Evolutionary conservation across 2,113 vertebrate genomes (phyloP), one percentile per base, ranked within the genome.

Genomic region (Eurystomus gularis): DNA sequence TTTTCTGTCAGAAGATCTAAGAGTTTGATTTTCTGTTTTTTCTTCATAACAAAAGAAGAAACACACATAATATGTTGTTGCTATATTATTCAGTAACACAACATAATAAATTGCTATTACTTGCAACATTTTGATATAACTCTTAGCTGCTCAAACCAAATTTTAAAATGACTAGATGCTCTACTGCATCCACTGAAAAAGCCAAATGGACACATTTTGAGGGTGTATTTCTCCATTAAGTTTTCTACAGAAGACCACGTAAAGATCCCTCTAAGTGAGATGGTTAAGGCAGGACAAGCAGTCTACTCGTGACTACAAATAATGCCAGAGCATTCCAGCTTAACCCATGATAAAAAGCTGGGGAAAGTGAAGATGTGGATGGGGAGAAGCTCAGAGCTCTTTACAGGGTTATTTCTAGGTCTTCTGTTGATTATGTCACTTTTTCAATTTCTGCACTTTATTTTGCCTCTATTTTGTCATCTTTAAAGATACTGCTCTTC

Each of bases 21-120:
- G 98, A 96, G 90, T 98, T 98, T 66, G 97, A 98, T 96, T 98
- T 98, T 95, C 98, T 98, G 94, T 97, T 98, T 98, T 98, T 98
- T 91, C 98, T 98, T 97, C 84, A 96, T 46, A 65, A n/a, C 25
- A 93, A 97, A 97, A 88, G 69, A 96, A 96, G 69, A 90, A 82
- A 91, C 16, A 83, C 6, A 93, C 19, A 81, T 17, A 57, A 37
- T 31, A 72, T 4, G 6, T 75, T 78, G 29, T 68, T 61, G 79
- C 11, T 69, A 4, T 69, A 65, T 69, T 81, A 91, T 76, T 79
- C 75, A 72, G 52, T 76, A 69, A 58, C 8, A 6, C 40, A 40
- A n/a, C 29, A 39, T 33, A 69, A 35, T 70, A 72, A 71, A 76
- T 10, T 57, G 24, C 20, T 52, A 61, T 33, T 64, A 5, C 7